phyloP scores from a whole-genome alignment of 2,113 vertebrate species.

The Sorex araneus region DNA sequence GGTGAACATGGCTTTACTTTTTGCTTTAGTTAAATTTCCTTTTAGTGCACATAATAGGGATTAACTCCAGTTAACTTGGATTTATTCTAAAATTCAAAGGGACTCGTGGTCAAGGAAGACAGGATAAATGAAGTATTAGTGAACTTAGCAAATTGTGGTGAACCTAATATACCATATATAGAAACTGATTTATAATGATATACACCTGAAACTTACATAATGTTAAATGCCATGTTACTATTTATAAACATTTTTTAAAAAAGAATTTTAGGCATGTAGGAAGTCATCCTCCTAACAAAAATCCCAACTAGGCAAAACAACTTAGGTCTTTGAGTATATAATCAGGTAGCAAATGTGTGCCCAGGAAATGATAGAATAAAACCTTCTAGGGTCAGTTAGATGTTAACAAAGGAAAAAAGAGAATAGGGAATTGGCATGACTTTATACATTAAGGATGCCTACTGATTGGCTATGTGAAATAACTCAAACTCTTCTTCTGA shows the following conservation, averaged over 20 bases:
- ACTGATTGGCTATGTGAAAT: no score
- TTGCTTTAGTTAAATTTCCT: conserved; percentile 47
- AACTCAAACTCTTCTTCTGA: no score
- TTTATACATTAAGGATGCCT: no score
- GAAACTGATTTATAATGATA: not conserved
- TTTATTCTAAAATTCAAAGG: conserved; percentile 59
- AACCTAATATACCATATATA: not conserved
- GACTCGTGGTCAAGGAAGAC: not conserved
- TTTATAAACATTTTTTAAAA: not conserved
- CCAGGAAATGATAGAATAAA: no score
- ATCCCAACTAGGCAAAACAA: no score
- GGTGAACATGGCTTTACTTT: conserved; percentile 17
- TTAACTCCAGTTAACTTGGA: not conserved
- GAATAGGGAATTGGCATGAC: no score
- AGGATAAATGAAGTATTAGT: not conserved
- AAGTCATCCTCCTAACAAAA: no score
- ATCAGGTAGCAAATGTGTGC: no score
- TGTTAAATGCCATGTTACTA: not conserved
- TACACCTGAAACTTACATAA: not conserved
- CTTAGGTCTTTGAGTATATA: no score
- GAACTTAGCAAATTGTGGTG: not conserved
- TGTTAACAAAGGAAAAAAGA: no score
- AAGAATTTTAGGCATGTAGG: not conserved
- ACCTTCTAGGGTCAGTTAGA: no score
- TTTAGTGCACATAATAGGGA: not conserved